These are phyloP conservation scores for Palythoa grandiflora DNA, from an alignment of 92 coral and sea anemone species.

Conservation along the genomic window DNA sequence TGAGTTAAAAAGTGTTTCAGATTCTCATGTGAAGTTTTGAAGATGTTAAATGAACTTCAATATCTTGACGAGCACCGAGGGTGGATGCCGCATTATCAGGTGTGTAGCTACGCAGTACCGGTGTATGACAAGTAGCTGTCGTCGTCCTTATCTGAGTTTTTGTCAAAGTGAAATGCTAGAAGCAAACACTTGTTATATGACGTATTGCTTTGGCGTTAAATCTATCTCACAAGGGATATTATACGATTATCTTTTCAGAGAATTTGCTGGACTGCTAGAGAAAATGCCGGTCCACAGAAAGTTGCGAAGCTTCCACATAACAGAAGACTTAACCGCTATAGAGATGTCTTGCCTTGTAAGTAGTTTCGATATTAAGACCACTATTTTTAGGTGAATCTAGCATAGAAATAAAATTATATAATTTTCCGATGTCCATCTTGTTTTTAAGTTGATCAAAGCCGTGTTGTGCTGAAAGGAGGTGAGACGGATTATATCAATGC, in stretches of 20 bases:
- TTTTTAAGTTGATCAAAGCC: conserved; percentile 94
- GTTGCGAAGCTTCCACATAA: conserved; percentile 88
- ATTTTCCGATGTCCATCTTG: conserved; percentile 8
- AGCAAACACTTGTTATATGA: neutral
- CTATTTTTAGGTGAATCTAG: conserved; percentile 6
- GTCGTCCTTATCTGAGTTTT: neutral
- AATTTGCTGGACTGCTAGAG: conserved; percentile 82
- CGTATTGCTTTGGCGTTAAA: neutral
- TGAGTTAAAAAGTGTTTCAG: neutral
- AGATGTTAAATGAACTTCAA: conserved; percentile 87
- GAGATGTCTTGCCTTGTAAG: conserved; percentile 99
- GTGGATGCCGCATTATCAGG: conserved; percentile 82
- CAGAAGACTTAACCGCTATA: conserved; percentile 89
- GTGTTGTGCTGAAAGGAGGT: conserved; percentile 82
- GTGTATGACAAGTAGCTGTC: neutral
- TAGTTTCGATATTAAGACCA: conserved; percentile 31
- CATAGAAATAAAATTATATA: conserved; percentile 32
- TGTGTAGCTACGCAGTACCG: conserved; percentile 26
- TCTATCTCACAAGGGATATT: neutral
- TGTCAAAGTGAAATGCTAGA: neutral
- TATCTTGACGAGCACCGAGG: conserved; percentile 79
- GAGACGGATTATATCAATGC: conserved; percentile 96
- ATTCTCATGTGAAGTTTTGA: conserved; percentile 25
- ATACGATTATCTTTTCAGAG: conserved; percentile 54
- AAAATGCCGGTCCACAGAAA: conserved; percentile 86